These are phyloP conservation scores for Teleogryllus occipitalis DNA, from an alignment of 1,140 invertebrate species.

Conservation along the genomic window DNA sequence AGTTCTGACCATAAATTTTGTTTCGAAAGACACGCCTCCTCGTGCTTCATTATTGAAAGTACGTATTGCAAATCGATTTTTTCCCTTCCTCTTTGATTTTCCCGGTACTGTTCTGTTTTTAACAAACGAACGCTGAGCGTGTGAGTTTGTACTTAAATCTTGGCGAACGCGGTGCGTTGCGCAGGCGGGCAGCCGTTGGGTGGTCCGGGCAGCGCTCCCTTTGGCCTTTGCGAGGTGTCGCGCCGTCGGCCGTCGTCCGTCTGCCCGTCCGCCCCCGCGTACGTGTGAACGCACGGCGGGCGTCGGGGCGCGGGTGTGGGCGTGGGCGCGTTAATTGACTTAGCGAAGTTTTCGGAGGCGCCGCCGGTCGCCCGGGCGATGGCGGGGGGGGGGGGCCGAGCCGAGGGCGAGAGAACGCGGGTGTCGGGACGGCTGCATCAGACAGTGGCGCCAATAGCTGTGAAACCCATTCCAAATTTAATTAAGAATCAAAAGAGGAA, in stretches of 20 bases:
- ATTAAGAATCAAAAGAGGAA: neutral
- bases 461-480: neutral
- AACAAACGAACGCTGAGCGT: no score
- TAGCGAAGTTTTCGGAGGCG: neutral
- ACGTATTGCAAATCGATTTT: no score
- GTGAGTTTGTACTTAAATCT: neutral
- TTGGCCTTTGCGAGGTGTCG: neutral
- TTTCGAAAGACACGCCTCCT: no score
- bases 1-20: no score
- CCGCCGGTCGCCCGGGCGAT: neutral
- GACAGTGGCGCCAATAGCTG: neutral
- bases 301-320: neutral
- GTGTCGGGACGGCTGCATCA: neutral
- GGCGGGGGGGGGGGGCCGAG: no score
- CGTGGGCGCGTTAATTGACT: neutral
- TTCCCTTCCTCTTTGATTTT: no score
- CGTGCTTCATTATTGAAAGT: no score
- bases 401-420: neutral
- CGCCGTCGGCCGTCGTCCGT: no score
- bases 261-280: no score
- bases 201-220: neutral
- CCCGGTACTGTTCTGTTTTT: no score
- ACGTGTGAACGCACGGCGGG: neutral
- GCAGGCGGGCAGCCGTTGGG: no score
- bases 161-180: neutral